Base-by-base conservation (phyloP, 2,888 invertebrate species). In the Tetragonisca angustula region DNA sequence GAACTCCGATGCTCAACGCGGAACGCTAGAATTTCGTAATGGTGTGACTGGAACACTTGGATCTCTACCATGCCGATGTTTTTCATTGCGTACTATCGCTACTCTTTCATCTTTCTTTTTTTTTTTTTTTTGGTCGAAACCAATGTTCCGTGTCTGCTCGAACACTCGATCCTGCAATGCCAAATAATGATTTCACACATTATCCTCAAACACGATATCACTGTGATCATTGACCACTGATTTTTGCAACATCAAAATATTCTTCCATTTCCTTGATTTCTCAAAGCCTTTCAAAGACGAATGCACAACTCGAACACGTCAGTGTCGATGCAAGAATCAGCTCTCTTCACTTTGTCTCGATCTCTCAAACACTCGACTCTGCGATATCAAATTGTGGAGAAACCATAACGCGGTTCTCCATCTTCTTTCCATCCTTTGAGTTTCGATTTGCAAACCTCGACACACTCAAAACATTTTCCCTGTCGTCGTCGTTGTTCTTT, bases 1-100 rank as follows among this genome's bases (percentile, higher is more conserved):
- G 81, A 83, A 83, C 81, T 72, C 72, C 71, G 62, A 81, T 81
- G 43, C 76, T 17, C 62, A 65, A 56, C 27, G 76, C 50, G 76
- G 61, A 72, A 83, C 76, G 27, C 0, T 36, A n/a, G 71, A 50
- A 81, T 67, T 67, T 71, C 67, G 36, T 17, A 9, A 4, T 9
- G 9, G 9, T 59, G 15, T 15, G 24, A n/a, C n/a, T 15, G 13
- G 2, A 15, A 59, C 56, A n/a, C 24, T 59, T 5, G 5, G 4
- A 43, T 43, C 5, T 24, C 56, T 59, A n/a, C n/a, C 15, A n/a
- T n/a, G 2, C 15, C n/a, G 5, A 15, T 2, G 2, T 5, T 24
- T 15, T 4, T n/a, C 13, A 1, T 43, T 9, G 9, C n/a, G 0
- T n/a, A n/a, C n/a, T 19, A 2, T 56, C 56, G 2, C n/a, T n/a